Evolutionary conservation across 2,113 vertebrate genomes (phyloP), one percentile per base, ranked within the genome.

Genomic region (Neogale vison): DNA sequence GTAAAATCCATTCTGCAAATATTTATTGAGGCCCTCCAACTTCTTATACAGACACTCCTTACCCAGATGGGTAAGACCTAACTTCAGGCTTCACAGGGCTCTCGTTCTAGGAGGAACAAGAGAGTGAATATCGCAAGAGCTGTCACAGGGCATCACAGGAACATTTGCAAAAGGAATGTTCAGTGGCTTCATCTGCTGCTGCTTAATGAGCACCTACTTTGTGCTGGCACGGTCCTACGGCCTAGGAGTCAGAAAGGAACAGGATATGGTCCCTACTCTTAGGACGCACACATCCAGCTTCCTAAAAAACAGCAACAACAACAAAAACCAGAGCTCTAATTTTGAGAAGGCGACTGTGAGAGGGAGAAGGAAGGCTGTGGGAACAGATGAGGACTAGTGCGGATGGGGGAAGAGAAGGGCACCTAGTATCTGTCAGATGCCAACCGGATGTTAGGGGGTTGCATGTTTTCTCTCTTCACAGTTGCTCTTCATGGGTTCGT

Each of bases 1-100:
- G 86, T 20, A 83, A 89, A 98, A 95, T 96, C 83, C 95, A 81
- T 90, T 77, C 95, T 8, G 10, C 87, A 97, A 97, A 93, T 97
- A 95, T 97, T 96, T 97, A 50, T 80, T 7, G 31, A 96, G 71
- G 79, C 36, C 92, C 90, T 91, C 67, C 59, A 55, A 31, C 52
- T 34, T 93, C 81, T 93, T 89, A 86, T 8, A 57, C 3, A 67
- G 79, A 31, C 61, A 21, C 45, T 88, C 14, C 36, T 80, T 69
- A 71, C 29, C 67, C 26, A 61, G 26, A 42, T 57, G n/a, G 50
- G 57, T 26, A 63, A 93, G 39, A 95, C 36, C 4, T 5, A 74
- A 65, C 79, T 74, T 67, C 18, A 24, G 34, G 14, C 39, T 69
- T 93, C 24, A 18, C 31, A 50, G 36, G 21, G 1, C 39, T 89